A percentile compares a stretch with the other conserved stretches of the same genome.
These are phyloP conservation scores for Crotalus horridus DNA, from an alignment of 2,113 vertebrate species.

Conservation along the genomic window DNA sequence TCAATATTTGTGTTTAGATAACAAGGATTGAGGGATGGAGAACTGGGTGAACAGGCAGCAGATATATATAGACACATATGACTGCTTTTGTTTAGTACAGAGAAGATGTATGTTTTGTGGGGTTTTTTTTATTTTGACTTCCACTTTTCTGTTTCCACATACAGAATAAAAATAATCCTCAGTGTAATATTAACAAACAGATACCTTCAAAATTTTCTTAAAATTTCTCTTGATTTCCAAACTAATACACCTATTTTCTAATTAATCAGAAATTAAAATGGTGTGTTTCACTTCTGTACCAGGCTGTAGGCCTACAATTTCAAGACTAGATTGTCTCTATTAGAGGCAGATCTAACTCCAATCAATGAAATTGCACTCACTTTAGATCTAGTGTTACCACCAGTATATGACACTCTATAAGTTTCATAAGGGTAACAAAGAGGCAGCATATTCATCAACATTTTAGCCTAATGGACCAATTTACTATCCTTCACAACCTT, in stretches of 20 bases:
- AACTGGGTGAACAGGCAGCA: not conserved
- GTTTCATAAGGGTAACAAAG: conserved; percentile 7
- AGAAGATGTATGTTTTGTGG: not conserved
- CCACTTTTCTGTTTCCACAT: not conserved
- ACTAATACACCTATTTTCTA: not conserved
- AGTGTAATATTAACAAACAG: not conserved
- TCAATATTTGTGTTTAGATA: not conserved
- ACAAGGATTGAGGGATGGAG: not conserved
- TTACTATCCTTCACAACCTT: conserved; percentile 54
- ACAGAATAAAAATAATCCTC: not conserved
- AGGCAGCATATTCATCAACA: conserved; percentile 50
- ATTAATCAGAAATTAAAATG: not conserved
- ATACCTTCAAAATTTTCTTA: not conserved
- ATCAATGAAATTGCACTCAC: conserved; percentile 14
- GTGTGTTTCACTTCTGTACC: not conserved
- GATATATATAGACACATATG: not conserved
- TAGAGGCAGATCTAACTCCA: not conserved
- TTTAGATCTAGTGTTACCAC: not conserved
- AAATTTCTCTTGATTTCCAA: not conserved
- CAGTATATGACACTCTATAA: conserved; percentile 11
- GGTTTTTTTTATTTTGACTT: not conserved
- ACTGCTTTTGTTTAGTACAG: not conserved
- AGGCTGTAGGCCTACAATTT: not conserved
- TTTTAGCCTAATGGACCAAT: conserved; percentile 60
- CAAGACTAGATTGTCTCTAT: not conserved